Evolutionary conservation across 2,797 vertebrate species (phyloP).

Genomic region (Trematomus bernacchii): DNA sequence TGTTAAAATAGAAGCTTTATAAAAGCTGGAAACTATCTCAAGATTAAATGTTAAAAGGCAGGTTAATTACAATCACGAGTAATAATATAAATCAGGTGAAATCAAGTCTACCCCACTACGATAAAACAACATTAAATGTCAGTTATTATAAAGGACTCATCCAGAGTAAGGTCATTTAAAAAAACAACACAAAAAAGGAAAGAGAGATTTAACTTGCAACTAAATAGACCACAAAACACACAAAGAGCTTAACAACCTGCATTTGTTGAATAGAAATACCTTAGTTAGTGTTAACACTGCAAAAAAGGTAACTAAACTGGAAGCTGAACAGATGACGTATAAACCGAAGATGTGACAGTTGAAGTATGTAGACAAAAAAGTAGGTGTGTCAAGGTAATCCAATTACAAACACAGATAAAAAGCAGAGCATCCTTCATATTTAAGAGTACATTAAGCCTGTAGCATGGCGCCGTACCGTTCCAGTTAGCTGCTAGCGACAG

Average conservation of each 20-base stretch:
- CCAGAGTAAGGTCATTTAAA: conserved; percentile 24
- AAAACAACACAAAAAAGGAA: conserved; percentile 5
- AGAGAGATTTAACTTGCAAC: neutral
- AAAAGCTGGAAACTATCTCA: conserved; percentile 77
- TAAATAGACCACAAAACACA: conserved; percentile 13
- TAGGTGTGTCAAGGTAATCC: neutral
- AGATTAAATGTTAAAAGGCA: conserved; percentile 51
- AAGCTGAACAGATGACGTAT: neutral
- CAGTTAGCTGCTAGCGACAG: conserved; percentile 27
- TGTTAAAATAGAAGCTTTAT: conserved; percentile 81
- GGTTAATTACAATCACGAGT: conserved; percentile 66
- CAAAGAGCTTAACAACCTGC: conserved; percentile 19
- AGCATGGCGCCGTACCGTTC: conserved; percentile 52
- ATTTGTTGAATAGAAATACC: conserved; percentile 22
- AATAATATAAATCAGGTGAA: conserved; percentile 43
- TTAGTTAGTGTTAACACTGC: neutral
- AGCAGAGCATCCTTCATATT: conserved; percentile 77
- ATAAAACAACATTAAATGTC: conserved; percentile 61
- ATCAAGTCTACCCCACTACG: conserved; percentile 41
- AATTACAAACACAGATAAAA: conserved; percentile 21
- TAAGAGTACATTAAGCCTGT: conserved; percentile 8
- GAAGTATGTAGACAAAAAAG: neutral
- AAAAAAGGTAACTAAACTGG: neutral
- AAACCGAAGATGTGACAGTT: neutral
- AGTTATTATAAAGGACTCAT: conserved; percentile 43